phyloP scores from a whole-genome alignment of 2,113 vertebrate species.

The Pangasianodon gigas region DNA sequence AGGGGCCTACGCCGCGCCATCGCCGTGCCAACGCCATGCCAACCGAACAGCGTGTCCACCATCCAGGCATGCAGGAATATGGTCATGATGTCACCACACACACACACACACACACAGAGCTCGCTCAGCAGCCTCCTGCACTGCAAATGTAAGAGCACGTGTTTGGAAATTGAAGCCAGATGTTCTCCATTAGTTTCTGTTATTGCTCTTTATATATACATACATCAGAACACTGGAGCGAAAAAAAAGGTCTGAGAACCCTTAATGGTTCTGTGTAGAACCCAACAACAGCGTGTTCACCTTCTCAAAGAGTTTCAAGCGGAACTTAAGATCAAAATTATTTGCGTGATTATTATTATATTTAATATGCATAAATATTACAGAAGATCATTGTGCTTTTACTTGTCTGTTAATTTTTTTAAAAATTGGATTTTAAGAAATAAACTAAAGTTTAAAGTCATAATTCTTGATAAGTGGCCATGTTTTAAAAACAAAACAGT shows the following conservation, averaged over 20 bases:
- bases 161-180: constrained; percentile 68
- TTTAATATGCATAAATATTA: background rate
- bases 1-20: constrained; percentile 56
- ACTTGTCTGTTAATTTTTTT: no score
- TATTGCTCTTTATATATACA: constrained; percentile 58
- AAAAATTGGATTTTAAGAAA: background rate
- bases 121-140: constrained; percentile 61
- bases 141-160: constrained; percentile 68
- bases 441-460: background rate
- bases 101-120: constrained; percentile 56
- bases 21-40: constrained; percentile 48
- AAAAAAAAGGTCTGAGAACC: background rate
- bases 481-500: no score
- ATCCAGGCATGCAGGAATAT: constrained; percentile 63
- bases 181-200: constrained; percentile 66
- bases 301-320: background rate
- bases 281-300: background rate
- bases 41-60: constrained; percentile 53
- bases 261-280: background rate
- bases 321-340: background rate
- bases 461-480: no score
- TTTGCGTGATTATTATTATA: no score
- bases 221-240: background rate
- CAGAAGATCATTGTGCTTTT: no score
- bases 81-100: constrained; percentile 75